phyloP scores from a whole-genome alignment of 1,140 invertebrate species.

The Melanaphis sacchari region DNA sequence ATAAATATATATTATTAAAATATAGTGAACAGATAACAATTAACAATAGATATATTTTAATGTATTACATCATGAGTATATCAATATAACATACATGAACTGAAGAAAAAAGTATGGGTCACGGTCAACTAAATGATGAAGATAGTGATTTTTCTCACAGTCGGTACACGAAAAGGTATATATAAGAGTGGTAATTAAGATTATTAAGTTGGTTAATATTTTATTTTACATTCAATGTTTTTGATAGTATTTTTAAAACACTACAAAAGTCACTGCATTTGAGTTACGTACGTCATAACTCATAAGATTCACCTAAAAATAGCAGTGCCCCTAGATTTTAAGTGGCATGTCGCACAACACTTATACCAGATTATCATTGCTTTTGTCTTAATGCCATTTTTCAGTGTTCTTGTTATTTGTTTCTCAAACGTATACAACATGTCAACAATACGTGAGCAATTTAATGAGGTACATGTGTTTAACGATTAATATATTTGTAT shows the following conservation, averaged over 20 bases:
- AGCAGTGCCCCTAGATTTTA: not conserved
- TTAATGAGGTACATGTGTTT: not conserved
- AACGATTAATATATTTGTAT: slow-evolving; percentile 26
- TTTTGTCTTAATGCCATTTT: not conserved
- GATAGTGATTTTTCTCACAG: no score
- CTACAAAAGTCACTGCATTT: not conserved
- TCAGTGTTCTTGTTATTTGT: not conserved
- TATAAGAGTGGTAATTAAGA: not conserved
- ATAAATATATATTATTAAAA: no score
- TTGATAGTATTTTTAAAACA: not conserved
- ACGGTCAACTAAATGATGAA: no score
- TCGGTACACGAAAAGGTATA: not conserved
- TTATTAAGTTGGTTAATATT: not conserved
- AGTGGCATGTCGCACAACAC: not conserved
- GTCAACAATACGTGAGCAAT: not conserved
- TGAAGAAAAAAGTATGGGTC: no score
- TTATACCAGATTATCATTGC: not conserved
- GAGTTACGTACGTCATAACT: not conserved
- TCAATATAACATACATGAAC: no score
- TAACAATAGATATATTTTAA: no score
- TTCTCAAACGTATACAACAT: not conserved
- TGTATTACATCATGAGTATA: no score
- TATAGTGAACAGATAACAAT: no score
- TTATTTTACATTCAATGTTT: not conserved
- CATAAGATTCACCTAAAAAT: not conserved